Evolutionary conservation across 2,888 invertebrate genomes (phyloP), one percentile per base, ranked within the genome.

Genomic region (Dryococelus australis): DNA sequence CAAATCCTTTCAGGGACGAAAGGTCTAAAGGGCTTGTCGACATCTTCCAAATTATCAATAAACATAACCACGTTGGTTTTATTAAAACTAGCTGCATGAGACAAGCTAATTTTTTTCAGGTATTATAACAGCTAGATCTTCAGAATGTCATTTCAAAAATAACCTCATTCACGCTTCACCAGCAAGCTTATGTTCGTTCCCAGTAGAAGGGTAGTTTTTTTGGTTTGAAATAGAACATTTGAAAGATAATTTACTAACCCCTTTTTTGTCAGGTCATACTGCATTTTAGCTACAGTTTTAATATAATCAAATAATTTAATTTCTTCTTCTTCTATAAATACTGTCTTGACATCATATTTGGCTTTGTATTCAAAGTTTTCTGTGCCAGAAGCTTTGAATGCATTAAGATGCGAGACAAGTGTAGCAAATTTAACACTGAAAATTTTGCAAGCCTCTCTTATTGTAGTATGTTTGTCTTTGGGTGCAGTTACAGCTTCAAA

Each of bases 1-100:
- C 35, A 35, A 35, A 35, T 35, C 35, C 87, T 84, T 47, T 84
- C 84, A 13, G 24, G 84, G 16, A 43, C 13, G 43, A 84, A 84
- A n/a, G 43, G 43, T 6, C 80, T 26, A 9, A 80, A n/a, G 80
- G 0, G 80, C 28, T 28, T 80, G 28, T 80, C 16, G 35, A 35
- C 35, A 35, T 35, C 35, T 35, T 35, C 35, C 35, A 35, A 35
- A 35, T 35, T 35, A 35, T 35, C 35, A 35, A 35, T 3, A 35
- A 35, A 35, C 35, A 35, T 35, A 35, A 1, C 35, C 35, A 35
- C 4, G 35, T 3, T 35, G 35, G 35, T 35, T 35, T 35, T 35
- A 35, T 35, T 35, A 35, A 35, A 35, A 80, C 80, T 80, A 80
- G 80, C n/a, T 80, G 80, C 80, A 28, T 24, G 27, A 20, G 80